Percentiles rank a stretch among this genome's conserved stretches.
Evolutionary conservation across 1,140 invertebrate species (phyloP).

Genomic region (Plodia interpunctella): DNA sequence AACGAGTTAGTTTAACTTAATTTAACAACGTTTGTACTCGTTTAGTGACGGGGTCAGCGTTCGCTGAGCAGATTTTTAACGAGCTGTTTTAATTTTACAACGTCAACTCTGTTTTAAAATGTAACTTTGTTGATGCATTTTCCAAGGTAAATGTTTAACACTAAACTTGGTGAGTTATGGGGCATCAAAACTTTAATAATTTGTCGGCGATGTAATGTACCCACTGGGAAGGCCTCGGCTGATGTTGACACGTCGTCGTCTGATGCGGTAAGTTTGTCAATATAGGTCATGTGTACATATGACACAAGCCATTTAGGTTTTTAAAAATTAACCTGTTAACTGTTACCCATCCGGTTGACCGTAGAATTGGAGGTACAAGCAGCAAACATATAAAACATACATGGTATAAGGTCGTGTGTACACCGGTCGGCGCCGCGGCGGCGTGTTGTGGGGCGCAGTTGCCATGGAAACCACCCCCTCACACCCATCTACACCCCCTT

Average conservation of each 20-base stretch:
- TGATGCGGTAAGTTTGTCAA: neutral
- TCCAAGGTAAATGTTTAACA: neutral
- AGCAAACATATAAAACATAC: constrained; percentile 67
- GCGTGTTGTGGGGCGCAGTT: constrained; percentile 71
- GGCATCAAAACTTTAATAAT: constrained; percentile 9
- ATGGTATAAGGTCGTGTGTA: constrained; percentile 45
- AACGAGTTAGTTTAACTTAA: too few species aligned
- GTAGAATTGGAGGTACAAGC: constrained; percentile 36
- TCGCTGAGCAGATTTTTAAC: neutral
- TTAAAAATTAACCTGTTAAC: neutral
- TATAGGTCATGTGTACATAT: constrained; percentile 4
- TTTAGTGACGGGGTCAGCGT: neutral
- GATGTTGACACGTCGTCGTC: neutral
- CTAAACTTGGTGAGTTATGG: constrained; percentile 1
- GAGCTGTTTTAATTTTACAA: neutral
- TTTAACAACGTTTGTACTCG: too few species aligned
- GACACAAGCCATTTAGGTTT: neutral
- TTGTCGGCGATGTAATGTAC: neutral
- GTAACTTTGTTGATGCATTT: neutral
- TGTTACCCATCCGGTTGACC: neutral
- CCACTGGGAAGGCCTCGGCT: neutral
- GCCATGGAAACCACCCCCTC: constrained; percentile 47
- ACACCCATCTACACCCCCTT: constrained; percentile 35
- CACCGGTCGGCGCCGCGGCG: constrained; percentile 57
- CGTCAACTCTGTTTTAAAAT: neutral